These are phyloP conservation scores for Scaptomyza polygonia DNA, from an alignment of 2,888 invertebrate species.

Conservation along the genomic window DNA sequence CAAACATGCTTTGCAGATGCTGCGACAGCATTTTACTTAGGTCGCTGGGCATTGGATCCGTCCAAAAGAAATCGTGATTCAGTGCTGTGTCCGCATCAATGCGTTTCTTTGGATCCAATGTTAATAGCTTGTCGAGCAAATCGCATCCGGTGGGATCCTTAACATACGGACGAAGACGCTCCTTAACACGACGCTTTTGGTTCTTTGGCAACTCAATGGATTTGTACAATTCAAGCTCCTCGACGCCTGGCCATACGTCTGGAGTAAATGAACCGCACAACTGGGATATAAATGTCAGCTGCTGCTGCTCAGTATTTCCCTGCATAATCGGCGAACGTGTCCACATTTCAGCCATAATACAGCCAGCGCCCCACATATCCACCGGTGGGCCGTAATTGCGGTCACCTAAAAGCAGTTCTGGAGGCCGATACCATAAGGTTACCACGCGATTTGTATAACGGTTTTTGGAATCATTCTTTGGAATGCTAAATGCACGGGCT, in stretches of 20 bases:
- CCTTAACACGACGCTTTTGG: constrained; percentile 93
- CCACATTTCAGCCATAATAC: constrained; percentile 99
- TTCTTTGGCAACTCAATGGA: constrained; percentile 94
- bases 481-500: constrained; percentile 95
- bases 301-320: constrained; percentile 98
- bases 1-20: constrained; percentile 97
- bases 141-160: constrained; percentile 97
- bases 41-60: constrained; percentile 97
- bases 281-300: constrained; percentile 96
- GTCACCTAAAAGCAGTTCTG: constrained; percentile 88
- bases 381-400: constrained; percentile 98
- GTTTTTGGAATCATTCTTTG: constrained; percentile 93
- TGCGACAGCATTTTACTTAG: constrained; percentile 96
- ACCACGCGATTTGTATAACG: constrained; percentile 99
- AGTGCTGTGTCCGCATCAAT: constrained; percentile 95
- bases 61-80: constrained; percentile 99
- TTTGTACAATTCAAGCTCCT: constrained; percentile 93
- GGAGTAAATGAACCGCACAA: constrained; percentile 98
- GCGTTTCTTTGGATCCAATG: constrained; percentile 95
- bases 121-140: constrained; percentile 94
- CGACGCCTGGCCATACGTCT: constrained; percentile 96
- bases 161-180: constrained; percentile 94
- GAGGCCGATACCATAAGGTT: constrained; percentile 95
- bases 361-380: constrained; percentile 98
- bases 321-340: constrained; percentile 97